Percentiles rank a stretch among this genome's conserved stretches.
Conservation (phyloP, 2,797 vertebrate species). For the Micropoecilia bifurca region DNA sequence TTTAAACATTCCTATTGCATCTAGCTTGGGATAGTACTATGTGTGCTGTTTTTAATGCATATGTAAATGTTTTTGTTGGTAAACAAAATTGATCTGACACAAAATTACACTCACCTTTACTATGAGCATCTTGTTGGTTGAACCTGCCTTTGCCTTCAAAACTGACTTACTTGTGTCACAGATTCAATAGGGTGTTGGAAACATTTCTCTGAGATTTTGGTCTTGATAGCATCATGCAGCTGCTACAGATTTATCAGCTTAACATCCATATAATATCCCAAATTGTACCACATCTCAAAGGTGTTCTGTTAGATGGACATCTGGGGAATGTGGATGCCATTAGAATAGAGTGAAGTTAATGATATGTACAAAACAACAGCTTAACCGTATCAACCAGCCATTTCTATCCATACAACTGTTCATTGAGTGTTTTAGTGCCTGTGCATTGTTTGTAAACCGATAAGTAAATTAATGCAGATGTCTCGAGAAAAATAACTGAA, state of each 20-base stretch:
- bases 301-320: background rate
- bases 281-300: background rate
- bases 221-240: background rate
- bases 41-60: background rate
- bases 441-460: background rate
- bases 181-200: background rate
- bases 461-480: background rate
- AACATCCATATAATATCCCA: background rate
- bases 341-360: background rate
- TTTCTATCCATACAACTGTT: background rate
- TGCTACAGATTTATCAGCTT: background rate
- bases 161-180: background rate
- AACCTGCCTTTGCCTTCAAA: background rate
- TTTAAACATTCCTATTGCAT: background rate
- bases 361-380: background rate
- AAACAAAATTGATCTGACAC: background rate
- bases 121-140: background rate
- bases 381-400: background rate
- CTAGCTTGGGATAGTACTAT: background rate
- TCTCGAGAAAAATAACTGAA: background rate
- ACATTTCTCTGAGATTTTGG: background rate
- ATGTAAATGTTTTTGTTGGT: background rate
- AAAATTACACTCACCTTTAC: background rate
- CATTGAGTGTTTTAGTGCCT: background rate
- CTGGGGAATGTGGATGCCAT: background rate